Evolutionary conservation across 2,113 vertebrate genomes (phyloP).

Genomic region (Epinephelus lanceolatus): DNA sequence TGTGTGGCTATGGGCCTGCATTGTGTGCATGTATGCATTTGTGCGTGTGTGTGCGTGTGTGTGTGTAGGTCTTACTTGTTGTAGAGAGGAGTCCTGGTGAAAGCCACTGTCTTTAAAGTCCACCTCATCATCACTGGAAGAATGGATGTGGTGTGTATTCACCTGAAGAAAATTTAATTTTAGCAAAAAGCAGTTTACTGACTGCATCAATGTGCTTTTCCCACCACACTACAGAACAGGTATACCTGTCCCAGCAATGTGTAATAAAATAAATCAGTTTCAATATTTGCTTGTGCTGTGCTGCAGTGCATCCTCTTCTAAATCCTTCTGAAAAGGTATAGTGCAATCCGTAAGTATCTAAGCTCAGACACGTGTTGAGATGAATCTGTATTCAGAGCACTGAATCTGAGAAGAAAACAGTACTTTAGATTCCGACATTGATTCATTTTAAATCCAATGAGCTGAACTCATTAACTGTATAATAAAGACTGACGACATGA

Average conservation of each 20-base stretch:
- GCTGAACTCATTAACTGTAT: too few species aligned
- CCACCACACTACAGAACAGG: not conserved
- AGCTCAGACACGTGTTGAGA: too few species aligned
- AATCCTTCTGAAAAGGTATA: not conserved
- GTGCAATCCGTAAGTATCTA: too few species aligned
- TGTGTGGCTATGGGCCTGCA: slow-evolving; percentile 25
- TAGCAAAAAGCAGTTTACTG: not conserved
- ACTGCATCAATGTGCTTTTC: not conserved
- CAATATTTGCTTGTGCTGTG: not conserved
- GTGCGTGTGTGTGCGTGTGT: not conserved
- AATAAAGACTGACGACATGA: too few species aligned
- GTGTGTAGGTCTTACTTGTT: slow-evolving; percentile 91
- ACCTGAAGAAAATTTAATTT: slow-evolving; percentile 82
- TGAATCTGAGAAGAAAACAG: too few species aligned
- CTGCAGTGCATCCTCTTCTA: not conserved
- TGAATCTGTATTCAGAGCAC: too few species aligned
- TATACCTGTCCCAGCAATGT: too few species aligned
- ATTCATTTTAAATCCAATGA: too few species aligned
- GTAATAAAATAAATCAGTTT: not conserved
- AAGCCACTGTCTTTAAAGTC: slow-evolving; percentile 99
- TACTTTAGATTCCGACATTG: too few species aligned
- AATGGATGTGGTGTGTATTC: slow-evolving; percentile 98
- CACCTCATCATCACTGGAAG: slow-evolving; percentile 98
- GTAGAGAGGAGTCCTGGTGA: slow-evolving; percentile 97
- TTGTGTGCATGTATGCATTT: not conserved